A percentile compares a stretch with the other conserved stretches of the same genome.
These are phyloP conservation scores for Eupelmus urozonus DNA, from an alignment of 2,888 invertebrate species.

Conservation along the genomic window DNA sequence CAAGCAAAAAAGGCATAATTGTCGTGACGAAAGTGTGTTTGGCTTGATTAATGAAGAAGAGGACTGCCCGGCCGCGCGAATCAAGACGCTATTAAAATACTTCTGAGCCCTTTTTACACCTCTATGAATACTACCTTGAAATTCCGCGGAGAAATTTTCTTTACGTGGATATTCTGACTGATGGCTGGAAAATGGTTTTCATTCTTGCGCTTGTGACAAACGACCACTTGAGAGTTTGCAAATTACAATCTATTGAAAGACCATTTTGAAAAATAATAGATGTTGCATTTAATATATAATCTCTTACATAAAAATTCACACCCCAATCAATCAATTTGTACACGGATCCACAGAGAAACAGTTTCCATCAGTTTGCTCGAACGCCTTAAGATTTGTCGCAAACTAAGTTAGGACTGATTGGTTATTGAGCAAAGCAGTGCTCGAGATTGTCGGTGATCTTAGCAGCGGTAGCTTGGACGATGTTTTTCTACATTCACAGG, in stretches of 20 bases:
- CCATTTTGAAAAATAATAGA: not conserved
- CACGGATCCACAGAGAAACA: no score
- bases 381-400: not conserved
- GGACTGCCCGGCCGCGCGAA: no score
- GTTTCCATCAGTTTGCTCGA: not conserved
- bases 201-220: no score
- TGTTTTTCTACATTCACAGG: no score
- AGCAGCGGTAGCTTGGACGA: no score
- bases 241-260: not conserved
- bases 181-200: no score
- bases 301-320: not conserved
- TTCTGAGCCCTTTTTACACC: not conserved
- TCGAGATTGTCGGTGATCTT: no score
- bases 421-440: slow-evolving; percentile 5
- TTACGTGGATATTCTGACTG: no score
- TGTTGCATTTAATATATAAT: no score
- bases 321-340: not conserved
- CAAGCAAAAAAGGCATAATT: slow-evolving; percentile 6
- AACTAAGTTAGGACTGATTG: slow-evolving; percentile 30
- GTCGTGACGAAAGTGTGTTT: slow-evolving; percentile 3
- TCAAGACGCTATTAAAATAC: slow-evolving; percentile 13
- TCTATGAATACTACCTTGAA: not conserved
- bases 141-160: no score
- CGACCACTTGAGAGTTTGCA: no score
- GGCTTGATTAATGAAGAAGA: slow-evolving; percentile 25